Base-by-base conservation (phyloP, 1,140 invertebrate genomes). In the Drosophila sucinea region DNA sequence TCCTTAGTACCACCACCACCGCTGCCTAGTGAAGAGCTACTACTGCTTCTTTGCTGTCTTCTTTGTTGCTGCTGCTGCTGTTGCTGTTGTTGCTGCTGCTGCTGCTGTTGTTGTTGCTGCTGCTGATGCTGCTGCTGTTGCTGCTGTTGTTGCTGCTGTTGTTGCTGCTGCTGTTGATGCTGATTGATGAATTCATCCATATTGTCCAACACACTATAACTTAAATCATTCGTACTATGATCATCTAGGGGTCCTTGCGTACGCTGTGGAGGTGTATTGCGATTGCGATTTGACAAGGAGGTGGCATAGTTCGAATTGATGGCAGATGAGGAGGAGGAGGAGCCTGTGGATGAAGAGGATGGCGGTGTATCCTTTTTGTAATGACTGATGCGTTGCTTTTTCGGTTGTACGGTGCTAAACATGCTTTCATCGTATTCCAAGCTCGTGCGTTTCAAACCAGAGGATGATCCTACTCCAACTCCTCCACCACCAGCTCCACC, bases 301-400 rank as follows among this genome's bases (percentile, higher is more conserved):
- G 32, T 41, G 30, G 70, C 54, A 10, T 67, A 57, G 54, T 67
- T 65, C 10, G 38, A 51, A 6, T 17, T 55, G 10, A 62, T 6
- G 8, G 47, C 41, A 0, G 73, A 64, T 4, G 74, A 29, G 7
- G 65, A 29, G 4, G 41, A 35, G 11, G 66, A 35, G 11, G 62
- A 47, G 40, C 62, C 25, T 10, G 44, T 77, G 23, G 73, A 74
- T 41, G 73, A 54, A 10, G 47, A 57, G 40, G 74, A 74, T 30
- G 70, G 70, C 30, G 70, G 70, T 38, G 79, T 58, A 27, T 91
- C 91, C 73, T 94, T 95, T 44, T 93, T 94, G 85, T 95, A 96
- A 92, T 97, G 96, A 35, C 96, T 97, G 87, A 97, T 96, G 76
- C 97, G 94, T 86, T 95, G 95, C 91, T 95, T 95, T 93, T 98